Evolutionary conservation across 1,140 invertebrate species (phyloP).

Genomic region (Rhagoletis pomonella): DNA sequence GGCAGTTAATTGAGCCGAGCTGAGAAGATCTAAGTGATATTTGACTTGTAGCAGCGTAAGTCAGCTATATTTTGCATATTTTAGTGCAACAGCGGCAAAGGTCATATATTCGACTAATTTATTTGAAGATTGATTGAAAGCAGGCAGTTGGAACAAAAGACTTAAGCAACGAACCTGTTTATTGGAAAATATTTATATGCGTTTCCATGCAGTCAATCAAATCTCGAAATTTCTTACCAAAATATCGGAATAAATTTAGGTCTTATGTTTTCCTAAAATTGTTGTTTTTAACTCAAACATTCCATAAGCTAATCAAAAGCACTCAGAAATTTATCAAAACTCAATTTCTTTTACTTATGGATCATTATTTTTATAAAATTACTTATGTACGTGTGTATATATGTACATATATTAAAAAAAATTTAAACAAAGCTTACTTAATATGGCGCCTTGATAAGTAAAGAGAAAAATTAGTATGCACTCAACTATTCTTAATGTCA

Average conservation of each 20-base stretch:
- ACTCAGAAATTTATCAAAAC: too few species aligned
- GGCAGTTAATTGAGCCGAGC: background rate
- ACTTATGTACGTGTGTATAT: too few species aligned
- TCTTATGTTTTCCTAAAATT: too few species aligned
- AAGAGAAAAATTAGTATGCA: background rate
- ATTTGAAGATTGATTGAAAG: background rate
- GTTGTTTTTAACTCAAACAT: too few species aligned
- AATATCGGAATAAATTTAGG: too few species aligned
- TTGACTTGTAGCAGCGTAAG: background rate
- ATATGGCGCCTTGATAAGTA: background rate
- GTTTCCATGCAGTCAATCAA: too few species aligned
- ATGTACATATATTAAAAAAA: too few species aligned
- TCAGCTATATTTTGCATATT: background rate
- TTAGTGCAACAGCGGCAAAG: background rate
- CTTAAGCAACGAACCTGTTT: slow-evolving; percentile 24
- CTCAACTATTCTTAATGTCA: background rate
- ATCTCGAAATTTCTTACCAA: too few species aligned
- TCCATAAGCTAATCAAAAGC: too few species aligned
- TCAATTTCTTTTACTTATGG: too few species aligned
- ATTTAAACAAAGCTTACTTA: too few species aligned
- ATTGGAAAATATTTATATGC: background rate
- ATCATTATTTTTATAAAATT: too few species aligned
- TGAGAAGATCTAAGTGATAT: background rate
- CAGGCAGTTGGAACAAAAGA: background rate
- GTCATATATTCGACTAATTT: background rate